These are phyloP conservation scores for Anaspis maculata DNA, from an alignment of 2,888 invertebrate genomes.

Conservation along the genomic window DNA sequence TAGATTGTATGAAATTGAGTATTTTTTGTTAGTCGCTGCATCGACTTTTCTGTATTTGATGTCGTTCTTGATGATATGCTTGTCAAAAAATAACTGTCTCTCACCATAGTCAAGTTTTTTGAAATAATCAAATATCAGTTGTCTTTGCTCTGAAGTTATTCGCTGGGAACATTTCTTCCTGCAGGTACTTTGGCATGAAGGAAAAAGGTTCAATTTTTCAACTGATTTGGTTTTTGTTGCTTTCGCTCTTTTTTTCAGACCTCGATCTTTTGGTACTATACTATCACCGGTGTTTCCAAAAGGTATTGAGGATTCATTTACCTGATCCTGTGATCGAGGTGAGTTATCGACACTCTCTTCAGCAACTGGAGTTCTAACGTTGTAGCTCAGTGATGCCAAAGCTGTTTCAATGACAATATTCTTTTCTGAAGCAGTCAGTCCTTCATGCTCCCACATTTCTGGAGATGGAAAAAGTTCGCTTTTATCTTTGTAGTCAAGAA, in stretches of 20 bases:
- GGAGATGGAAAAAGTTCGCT: background rate
- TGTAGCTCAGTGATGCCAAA: no score
- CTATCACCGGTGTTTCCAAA: background rate
- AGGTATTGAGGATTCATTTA: background rate
- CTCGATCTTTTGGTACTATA: background rate
- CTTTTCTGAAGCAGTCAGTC: background rate
- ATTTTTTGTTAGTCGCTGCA: background rate
- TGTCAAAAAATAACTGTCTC: background rate
- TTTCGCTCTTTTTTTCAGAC: background rate
- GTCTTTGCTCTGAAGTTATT: background rate
- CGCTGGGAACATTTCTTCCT: background rate
- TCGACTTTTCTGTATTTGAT: background rate
- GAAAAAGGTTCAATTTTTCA: background rate
- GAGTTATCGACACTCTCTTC: no score
- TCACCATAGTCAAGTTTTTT: background rate
- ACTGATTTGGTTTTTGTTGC: background rate
- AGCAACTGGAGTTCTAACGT: no score
- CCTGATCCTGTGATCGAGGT: no score
- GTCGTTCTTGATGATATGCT: background rate
- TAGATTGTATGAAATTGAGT: background rate
- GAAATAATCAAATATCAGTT: background rate
- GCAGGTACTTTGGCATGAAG: background rate
- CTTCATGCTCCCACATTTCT: background rate
- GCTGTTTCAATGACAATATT: background rate
- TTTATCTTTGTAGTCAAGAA: background rate